A percentile compares a stretch with the other conserved stretches of the same genome.
Conservation (phyloP, 2,113 vertebrate genomes). For the Pogonocichla stellata region DNA sequence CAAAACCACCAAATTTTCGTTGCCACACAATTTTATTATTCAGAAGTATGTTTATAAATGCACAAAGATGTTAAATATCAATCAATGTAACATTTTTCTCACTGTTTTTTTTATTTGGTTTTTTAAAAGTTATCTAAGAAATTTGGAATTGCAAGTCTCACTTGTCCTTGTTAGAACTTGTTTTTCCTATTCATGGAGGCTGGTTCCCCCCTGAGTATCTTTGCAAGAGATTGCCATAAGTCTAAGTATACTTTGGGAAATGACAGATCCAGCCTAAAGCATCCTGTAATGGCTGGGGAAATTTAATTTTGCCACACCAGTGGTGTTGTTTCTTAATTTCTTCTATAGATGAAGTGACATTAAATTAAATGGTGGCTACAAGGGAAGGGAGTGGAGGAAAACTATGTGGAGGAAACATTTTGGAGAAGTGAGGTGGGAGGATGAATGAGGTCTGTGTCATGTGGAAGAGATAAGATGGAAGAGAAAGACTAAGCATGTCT, state of each 20-base stretch:
- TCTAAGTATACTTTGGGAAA: background rate
- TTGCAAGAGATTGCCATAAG: background rate
- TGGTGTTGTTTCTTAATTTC: background rate
- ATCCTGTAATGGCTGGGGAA: background rate
- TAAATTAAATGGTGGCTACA: background rate
- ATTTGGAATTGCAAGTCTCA: background rate
- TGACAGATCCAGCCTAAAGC: background rate
- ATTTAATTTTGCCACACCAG: background rate
- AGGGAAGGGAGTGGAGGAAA: background rate
- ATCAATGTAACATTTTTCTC: background rate
- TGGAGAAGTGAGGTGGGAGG: background rate
- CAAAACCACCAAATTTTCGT: background rate
- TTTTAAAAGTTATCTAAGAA: background rate
- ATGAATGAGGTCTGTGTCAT: background rate
- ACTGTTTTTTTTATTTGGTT: too few relatives aligned
- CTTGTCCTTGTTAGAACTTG: background rate
- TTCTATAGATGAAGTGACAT: background rate
- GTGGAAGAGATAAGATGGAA: background rate
- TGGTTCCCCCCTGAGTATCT: accelerated
- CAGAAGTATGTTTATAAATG: background rate
- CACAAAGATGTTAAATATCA: background rate
- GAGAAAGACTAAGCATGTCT: background rate
- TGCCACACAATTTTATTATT: background rate
- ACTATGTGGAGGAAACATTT: background rate
- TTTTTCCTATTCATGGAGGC: background rate